Evolutionary conservation across 2,888 invertebrate species (phyloP).

Genomic region (Eulithis prunata): DNA sequence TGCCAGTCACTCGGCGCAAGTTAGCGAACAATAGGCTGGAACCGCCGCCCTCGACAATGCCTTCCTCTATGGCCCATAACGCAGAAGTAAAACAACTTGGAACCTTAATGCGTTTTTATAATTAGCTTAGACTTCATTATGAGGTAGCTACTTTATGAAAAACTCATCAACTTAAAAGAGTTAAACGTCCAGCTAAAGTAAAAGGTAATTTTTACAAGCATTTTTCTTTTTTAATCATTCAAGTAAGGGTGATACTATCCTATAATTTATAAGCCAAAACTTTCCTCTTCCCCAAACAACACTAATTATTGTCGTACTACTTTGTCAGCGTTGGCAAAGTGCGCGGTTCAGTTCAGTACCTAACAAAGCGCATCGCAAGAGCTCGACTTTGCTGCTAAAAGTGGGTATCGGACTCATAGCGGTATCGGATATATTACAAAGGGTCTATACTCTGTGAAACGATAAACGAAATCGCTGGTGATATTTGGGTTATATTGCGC

Average conservation of each 20-base stretch:
- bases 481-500: no score
- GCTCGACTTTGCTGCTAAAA: slow-evolving; percentile 4
- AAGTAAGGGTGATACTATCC: no score
- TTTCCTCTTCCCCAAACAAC: no score
- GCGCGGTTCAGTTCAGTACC: not conserved
- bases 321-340: not conserved
- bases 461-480: no score
- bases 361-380: slow-evolving; percentile 2
- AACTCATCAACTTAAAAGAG: not conserved
- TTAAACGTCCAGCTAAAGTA: not conserved
- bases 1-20: slow-evolving; percentile 75
- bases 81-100: slow-evolving; percentile 68
- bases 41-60: slow-evolving; percentile 60
- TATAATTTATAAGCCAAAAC: no score
- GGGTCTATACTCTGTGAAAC: no score
- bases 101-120: slow-evolving; percentile 79
- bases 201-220: not conserved
- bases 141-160: slow-evolving; percentile 14
- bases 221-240: no score
- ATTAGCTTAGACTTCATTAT: slow-evolving; percentile 58
- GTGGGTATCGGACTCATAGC: slow-evolving; percentile 5
- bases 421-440: slow-evolving; percentile 45
- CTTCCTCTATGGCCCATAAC: slow-evolving; percentile 65
- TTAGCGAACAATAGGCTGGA: slow-evolving; percentile 72
- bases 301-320: not conserved